Base-by-base conservation (phyloP, 2,888 invertebrate genomes). In the Thumatha senex region DNA sequence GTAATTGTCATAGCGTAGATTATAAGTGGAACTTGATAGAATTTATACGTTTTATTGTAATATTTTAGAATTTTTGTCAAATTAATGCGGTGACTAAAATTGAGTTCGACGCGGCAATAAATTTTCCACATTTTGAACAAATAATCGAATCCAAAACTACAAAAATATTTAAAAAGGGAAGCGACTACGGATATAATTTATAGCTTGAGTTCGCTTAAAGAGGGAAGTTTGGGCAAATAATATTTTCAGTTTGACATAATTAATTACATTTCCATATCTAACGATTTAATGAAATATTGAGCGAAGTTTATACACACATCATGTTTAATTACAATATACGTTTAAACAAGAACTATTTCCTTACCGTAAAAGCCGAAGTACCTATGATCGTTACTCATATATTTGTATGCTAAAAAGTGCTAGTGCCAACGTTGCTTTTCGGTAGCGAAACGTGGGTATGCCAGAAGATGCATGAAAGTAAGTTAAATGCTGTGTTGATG, bases 71-170 rank as follows among this genome's bases (percentile, higher is more conserved):
- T 31, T 31, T 1, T 31, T 24, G 18, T 45, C 47, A 70, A 78
- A 75, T 78, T 76, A 72, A 74, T 73, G 78, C 74, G 68, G 11
- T 45, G 67, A 67, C 67, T 66, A 70, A 81, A 87, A 89, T 86
- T 86, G 84, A 80, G 89, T 85, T 80, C 74, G 74, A 73, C 74
- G 75, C 58, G 75, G 74, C 80, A 75, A 86, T 89, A 87, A 86
- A 87, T 89, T 88, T 81, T 84, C 73, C 84, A 89, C 87, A 87
- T 87, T 86, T 76, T 76, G 74, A 85, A 82, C 84, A 82, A 86
- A 86, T 85, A 84, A 89, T 89, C 86, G 82, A 83, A 84, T 84
- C 82, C 75, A 79, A 24, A 83, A 85, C 84, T 87, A 84, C 78
- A 84, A 87, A 88, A 87, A 75, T 81, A 76, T 74, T 65, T 69